Evolutionary conservation across 2,888 invertebrate genomes (phyloP).

Genomic region (Drosophila paramelanica): DNA sequence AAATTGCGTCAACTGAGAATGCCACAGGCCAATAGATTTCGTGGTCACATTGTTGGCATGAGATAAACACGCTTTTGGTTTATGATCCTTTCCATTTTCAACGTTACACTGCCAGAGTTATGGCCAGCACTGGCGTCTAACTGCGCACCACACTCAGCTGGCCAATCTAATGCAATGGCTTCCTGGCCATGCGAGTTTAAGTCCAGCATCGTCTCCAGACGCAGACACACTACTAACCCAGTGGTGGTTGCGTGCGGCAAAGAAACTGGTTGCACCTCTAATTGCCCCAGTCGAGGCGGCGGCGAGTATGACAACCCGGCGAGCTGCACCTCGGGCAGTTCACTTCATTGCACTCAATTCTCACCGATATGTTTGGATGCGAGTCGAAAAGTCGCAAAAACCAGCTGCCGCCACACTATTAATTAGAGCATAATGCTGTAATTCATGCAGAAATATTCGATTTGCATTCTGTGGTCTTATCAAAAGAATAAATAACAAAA

Average conservation of each 20-base stretch:
- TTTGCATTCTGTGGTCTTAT: conserved; percentile 56
- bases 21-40: conserved; percentile 34
- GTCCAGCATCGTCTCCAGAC: conserved; percentile 44
- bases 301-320: conserved; percentile 51
- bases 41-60: conserved; percentile 37
- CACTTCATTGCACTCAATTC: conserved; percentile 58
- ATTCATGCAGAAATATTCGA: conserved; percentile 27
- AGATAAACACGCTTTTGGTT: conserved; percentile 49
- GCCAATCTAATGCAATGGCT: conserved; percentile 35
- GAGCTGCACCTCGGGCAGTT: conserved; percentile 32
- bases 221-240: conserved; percentile 73
- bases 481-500: conserved; percentile 18
- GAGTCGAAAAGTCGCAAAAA: conserved; percentile 12
- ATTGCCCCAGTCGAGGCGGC: conserved; percentile 60
- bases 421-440: conserved; percentile 69
- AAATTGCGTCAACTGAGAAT: conserved; percentile 69
- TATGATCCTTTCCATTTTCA: conserved; percentile 3
- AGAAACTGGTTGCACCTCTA: conserved; percentile 76
- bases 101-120: conserved; percentile 28
- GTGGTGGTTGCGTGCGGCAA: conserved; percentile 65
- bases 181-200: conserved; percentile 14
- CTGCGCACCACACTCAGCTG: conserved; percentile 30
- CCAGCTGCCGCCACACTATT: conserved; percentile 38
- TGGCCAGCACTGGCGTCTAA: conserved; percentile 35
- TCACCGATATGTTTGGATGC: conserved; percentile 42